These are phyloP conservation scores for Apogon hyalosoma DNA, from an alignment of 2,797 vertebrate species.

Conservation along the genomic window DNA sequence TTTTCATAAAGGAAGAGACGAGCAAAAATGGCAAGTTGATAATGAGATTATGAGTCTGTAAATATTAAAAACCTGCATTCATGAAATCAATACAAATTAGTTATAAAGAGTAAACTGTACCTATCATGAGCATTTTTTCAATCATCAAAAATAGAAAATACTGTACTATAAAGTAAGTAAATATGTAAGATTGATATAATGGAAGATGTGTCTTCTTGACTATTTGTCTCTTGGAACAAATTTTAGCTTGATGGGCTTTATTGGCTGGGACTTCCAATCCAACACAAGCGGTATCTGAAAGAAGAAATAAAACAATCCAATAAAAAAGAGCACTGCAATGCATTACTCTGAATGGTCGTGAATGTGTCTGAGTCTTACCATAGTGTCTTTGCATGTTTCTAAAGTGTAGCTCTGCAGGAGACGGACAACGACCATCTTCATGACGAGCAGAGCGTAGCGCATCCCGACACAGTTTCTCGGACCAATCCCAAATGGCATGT, in stretches of 20 bases:
- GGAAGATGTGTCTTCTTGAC: neutral
- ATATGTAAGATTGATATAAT: neutral
- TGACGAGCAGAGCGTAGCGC: constrained; percentile 85
- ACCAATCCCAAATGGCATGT: constrained; percentile 87
- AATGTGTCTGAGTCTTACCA: constrained; percentile 64
- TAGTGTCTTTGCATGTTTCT: constrained; percentile 84
- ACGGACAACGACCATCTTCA: constrained; percentile 78
- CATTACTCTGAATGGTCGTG: neutral
- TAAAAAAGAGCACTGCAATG: neutral
- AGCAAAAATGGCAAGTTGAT: too few relatives aligned
- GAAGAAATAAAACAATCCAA: constrained; percentile 12
- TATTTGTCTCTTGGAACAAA: constrained; percentile 64
- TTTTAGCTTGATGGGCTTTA: constrained; percentile 59
- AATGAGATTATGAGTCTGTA: too few relatives aligned
- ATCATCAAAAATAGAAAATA: too few relatives aligned
- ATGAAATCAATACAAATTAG: too few relatives aligned
- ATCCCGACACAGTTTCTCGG: constrained; percentile 90
- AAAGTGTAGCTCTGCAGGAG: constrained; percentile 85
- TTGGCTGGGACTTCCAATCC: constrained; percentile 43
- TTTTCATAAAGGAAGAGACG: too few relatives aligned
- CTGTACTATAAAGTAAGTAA: too few relatives aligned
- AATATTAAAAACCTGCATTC: too few relatives aligned
- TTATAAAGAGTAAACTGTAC: too few relatives aligned
- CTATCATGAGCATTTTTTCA: too few relatives aligned
- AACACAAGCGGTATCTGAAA: constrained; percentile 69